phyloP scores from a whole-genome alignment of 2,113 vertebrate genomes.

The Zootoca vivipara region DNA sequence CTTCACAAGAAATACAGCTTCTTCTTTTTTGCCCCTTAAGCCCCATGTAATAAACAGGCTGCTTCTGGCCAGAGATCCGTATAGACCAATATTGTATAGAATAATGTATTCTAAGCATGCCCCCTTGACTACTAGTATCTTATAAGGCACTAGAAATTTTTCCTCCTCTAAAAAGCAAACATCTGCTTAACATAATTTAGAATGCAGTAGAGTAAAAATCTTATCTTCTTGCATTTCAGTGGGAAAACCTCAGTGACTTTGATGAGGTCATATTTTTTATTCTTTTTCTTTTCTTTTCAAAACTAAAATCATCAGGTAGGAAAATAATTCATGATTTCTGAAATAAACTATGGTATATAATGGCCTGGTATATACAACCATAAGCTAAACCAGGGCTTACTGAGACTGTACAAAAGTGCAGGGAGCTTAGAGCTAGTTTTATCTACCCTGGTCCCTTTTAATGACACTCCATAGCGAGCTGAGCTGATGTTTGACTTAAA shows the following conservation, averaged over 20 bases:
- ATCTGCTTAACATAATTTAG: constrained; percentile 11
- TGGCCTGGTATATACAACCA: too few species aligned
- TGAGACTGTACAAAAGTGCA: too few species aligned
- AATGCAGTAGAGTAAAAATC: neutral
- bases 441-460: too few species aligned
- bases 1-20: constrained; percentile 27
- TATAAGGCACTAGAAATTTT: neutral
- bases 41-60: neutral
- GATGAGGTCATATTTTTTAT: neutral
- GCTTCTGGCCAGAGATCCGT: constrained; percentile 9
- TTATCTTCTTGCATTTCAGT: neutral
- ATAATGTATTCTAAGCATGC: neutral
- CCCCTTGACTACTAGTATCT: neutral
- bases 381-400: too few species aligned
- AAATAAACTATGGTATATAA: too few species aligned
- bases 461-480: too few species aligned
- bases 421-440: too few species aligned
- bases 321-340: too few species aligned
- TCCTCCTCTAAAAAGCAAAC: constrained; percentile 16
- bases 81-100: neutral
- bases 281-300: neutral
- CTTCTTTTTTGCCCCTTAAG: neutral
- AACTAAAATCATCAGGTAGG: neutral
- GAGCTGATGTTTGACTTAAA: too few species aligned
- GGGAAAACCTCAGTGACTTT: neutral